Percentiles rank a stretch among this genome's conserved stretches.
phyloP scores from a whole-genome alignment of 2,113 vertebrate genomes.

The Xenopus laevis region DNA sequence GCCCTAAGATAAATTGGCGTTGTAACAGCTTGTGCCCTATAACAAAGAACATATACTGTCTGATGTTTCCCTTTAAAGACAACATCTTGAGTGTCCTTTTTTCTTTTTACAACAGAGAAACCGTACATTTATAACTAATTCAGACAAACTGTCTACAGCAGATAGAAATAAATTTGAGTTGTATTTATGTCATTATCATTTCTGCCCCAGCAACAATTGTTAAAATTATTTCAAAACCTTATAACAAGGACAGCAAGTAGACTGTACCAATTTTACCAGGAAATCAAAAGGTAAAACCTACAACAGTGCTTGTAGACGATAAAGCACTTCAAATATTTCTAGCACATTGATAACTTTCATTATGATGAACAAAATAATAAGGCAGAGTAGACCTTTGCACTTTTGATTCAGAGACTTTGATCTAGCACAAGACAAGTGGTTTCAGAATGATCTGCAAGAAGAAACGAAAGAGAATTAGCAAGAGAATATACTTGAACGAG shows the following conservation, averaged over 20 bases:
- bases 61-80: not conserved
- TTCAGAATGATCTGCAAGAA: constrained; percentile 61
- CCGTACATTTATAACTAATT: constrained; percentile 29
- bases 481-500: constrained; percentile 58
- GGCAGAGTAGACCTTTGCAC: constrained; percentile 60
- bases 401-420: constrained; percentile 67
- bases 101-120: constrained; percentile 19
- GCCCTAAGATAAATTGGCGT: not conserved
- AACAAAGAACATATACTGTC: not conserved
- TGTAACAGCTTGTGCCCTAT: not conserved
- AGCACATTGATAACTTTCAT: constrained; percentile 57
- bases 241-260: constrained; percentile 23
- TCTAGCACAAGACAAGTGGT: constrained; percentile 67
- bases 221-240: constrained; percentile 33
- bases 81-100: not conserved
- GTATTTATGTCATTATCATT: constrained; percentile 34
- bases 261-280: constrained; percentile 49
- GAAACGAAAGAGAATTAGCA: constrained; percentile 56
- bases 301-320: constrained; percentile 54
- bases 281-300: constrained; percentile 51
- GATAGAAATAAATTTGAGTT: constrained; percentile 8
- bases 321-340: constrained; percentile 51
- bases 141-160: constrained; percentile 11
- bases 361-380: constrained; percentile 58
- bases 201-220: constrained; percentile 17